Conservation (phyloP, 2,113 vertebrate species). For the Carettochelys insculpta region DNA sequence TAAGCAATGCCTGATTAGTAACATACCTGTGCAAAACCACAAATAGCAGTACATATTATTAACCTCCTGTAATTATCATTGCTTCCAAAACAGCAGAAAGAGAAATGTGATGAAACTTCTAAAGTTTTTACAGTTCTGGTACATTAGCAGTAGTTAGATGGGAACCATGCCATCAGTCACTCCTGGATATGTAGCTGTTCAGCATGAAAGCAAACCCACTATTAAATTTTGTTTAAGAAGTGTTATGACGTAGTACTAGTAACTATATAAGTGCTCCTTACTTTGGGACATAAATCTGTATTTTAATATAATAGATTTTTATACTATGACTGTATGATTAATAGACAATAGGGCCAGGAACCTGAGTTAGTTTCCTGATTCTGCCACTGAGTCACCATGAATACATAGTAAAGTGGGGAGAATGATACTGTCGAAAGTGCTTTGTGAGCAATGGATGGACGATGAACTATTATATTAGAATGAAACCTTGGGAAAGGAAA, state of each 20-base stretch:
- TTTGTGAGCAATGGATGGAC: not conserved
- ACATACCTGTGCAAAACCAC: rapidly evolving
- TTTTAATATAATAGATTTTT: not conserved
- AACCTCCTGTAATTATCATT: not conserved
- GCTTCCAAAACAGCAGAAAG: conserved; percentile 25
- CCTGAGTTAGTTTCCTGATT: not conserved
- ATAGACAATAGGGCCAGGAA: not conserved
- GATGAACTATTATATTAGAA: not conserved
- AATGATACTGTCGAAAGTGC: not conserved
- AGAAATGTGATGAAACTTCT: conserved; percentile 20
- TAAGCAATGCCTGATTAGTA: not conserved
- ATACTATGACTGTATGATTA: not conserved
- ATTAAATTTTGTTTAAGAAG: conserved; percentile 58
- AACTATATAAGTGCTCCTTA: not conserved
- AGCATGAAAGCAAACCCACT: conserved; percentile 45
- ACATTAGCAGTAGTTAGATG: conserved; percentile 43
- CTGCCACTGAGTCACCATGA: not conserved
- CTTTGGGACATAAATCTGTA: not conserved
- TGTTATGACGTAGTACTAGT: conserved; percentile 36
- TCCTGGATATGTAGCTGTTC: conserved; percentile 43
- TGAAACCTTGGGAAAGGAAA: not conserved
- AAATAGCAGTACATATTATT: not conserved
- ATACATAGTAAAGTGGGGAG: not conserved
- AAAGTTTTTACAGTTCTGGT: not conserved
- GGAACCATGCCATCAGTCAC: conserved; percentile 62